Evolutionary conservation across 2,797 vertebrate genomes (phyloP), one percentile per base, ranked within the genome.

Genomic region (Eulemur coronatus): DNA sequence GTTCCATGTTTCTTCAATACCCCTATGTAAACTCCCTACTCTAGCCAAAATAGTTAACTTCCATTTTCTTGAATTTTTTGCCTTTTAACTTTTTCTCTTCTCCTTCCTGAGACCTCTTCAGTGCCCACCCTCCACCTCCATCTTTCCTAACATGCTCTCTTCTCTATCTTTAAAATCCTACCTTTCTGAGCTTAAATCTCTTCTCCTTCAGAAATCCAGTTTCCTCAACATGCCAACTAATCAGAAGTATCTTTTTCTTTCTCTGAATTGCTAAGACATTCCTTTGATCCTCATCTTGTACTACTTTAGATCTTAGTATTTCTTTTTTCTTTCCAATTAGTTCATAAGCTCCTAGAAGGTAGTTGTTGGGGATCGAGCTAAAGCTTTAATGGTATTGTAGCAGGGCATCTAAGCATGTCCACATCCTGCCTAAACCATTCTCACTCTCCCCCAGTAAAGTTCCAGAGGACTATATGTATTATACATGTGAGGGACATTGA

Each of bases 201-300:
- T 81, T 48, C 84, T 80, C 28, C 50, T 88, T 91, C 33, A 55
- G 3, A 24, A 84, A 76, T 24, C 63, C 63, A 43, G 0, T 80
- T 75, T 38, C 4, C 5, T 48, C 5, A 75, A 22, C 50, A 48
- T 86, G 38, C 67, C 22, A n/a, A 48, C 30, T 86, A 67, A 55
- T 86, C 50, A 81, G n/a, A 92, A 80, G 30, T 65, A 12, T 84
- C 61, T 89, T 76, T 96, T 94, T 93, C 79, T 73, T 80, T 65
- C 76, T 82, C 61, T 80, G 28, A 55, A 70, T 80, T 89, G 38
- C 3, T 50, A 28, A 84, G 84, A 72, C 41, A 85, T 80, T 80
- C 59, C 24, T 92, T 89, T 52, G n/a, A 52, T 67, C 35, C 80
- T 90, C 70, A 11, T 65, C 41, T 88, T 79, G 4, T 70, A 65